Evolutionary conservation across 2,888 invertebrate genomes (phyloP), one percentile per base, ranked within the genome.

Genomic region (Celastrina argiolus): DNA sequence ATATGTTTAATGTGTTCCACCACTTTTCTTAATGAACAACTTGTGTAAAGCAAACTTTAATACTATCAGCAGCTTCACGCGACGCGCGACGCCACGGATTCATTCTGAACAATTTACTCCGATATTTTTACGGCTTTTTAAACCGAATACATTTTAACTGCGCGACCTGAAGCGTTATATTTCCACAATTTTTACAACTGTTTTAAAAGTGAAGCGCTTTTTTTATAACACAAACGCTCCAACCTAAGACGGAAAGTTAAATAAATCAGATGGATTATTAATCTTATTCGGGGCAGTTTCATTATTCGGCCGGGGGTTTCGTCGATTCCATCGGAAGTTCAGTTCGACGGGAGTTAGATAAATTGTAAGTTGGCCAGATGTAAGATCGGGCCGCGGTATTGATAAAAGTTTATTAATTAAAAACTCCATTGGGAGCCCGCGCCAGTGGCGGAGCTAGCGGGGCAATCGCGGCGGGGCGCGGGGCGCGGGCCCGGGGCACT

Each of bases 381-480:
- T 45, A 45, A 45, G 45, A 45, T 45, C 45, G 45, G 45, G 18
- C 45, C 18, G 18, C 45, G 18, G 45, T 45, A 45, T 45, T 45
- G 45, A 45, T 45, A 45, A 45, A 45, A 45, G 45, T 45, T 45
- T 45, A 45, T 45, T 45, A 45, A 45, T 45, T 45, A 45, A 45
- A 45, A 45, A 45, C 45, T 45, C 45, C 3, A 22, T 18, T 45
- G 18, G 18, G 18, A 45, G 18, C 18, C 18, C 45, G 18, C 45
- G 18, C 45, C 45, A n/a, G 45, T 2, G 18, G 45, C 45, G 45
- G 45, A 45, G 18, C 45, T 45, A 45, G 18, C 45, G 18, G 16
- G 45, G 28, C 28, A 4, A 28, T 4, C 28, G 28, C 2, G 16
- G 45, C 1, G 10, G 3, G 42, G 42, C 42, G 45, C 10, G 45